A percentile compares a stretch with the other conserved stretches of the same genome.
Conservation (phyloP, 2,888 invertebrate genomes). For the Trachelus tabidus region DNA sequence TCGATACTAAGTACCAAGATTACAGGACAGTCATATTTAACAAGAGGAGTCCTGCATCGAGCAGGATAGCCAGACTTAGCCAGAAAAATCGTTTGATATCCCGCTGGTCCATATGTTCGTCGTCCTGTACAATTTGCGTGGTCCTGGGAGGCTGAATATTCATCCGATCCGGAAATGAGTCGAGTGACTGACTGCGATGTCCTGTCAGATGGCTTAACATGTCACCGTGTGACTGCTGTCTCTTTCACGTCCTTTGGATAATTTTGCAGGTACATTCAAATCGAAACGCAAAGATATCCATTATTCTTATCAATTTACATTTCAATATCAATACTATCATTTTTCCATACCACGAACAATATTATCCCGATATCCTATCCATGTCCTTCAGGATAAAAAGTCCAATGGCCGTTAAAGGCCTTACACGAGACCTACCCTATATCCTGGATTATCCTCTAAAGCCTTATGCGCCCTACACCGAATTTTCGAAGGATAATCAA, state of each 20-base stretch:
- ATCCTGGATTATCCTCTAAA: background rate
- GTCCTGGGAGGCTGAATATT: constrained; percentile 27
- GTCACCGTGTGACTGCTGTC: constrained; percentile 34
- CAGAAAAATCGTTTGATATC: background rate
- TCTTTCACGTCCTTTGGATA: constrained; percentile 42
- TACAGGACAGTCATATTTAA: background rate
- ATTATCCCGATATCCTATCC: background rate
- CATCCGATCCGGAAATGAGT: constrained; percentile 39
- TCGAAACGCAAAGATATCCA: background rate
- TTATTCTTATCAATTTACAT: background rate
- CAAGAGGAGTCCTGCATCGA: background rate
- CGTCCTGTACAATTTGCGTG: background rate
- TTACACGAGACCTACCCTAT: background rate
- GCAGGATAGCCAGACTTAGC: background rate
- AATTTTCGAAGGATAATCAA: background rate
- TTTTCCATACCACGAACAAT: background rate
- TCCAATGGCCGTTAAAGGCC: background rate
- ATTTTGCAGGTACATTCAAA: constrained; percentile 28
- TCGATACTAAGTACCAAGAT: background rate
- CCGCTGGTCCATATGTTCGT: background rate
- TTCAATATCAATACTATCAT: background rate
- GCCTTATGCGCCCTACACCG: background rate
- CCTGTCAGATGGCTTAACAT: constrained; percentile 40
- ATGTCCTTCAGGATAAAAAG: background rate
- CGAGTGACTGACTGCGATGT: constrained; percentile 32